Conservation (phyloP, 2,113 vertebrate species). For the Orycteropus afer region DNA sequence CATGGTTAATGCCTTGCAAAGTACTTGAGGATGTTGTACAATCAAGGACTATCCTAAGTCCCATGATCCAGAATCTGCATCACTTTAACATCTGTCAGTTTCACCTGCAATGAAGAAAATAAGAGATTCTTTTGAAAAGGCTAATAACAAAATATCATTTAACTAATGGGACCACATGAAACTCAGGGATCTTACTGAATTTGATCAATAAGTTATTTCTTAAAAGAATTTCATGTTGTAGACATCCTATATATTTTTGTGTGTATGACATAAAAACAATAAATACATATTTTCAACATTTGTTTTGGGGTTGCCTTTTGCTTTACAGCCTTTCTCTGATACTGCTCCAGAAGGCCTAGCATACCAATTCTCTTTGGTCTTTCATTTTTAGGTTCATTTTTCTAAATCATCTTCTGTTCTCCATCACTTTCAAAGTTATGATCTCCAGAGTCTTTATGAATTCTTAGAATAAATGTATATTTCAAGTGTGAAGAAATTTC, state of each 20-base stretch:
- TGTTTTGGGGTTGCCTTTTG: neutral
- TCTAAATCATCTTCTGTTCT: neutral
- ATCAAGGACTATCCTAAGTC: neutral
- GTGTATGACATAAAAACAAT: neutral
- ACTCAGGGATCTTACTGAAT: neutral
- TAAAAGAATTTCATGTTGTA: neutral
- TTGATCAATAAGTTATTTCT: neutral
- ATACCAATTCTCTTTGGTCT: neutral
- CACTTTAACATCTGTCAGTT: neutral
- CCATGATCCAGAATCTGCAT: neutral
- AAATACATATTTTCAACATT: neutral
- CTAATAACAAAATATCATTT: neutral
- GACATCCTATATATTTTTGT: neutral
- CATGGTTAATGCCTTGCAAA: neutral
- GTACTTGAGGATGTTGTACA: neutral
- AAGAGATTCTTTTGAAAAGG: constrained; percentile 4
- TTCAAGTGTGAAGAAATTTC: neutral
- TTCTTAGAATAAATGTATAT: neutral
- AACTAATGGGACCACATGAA: neutral
- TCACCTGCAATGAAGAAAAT: neutral
- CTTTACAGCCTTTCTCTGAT: neutral
- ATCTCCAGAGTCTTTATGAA: neutral
- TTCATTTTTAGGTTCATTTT: neutral
- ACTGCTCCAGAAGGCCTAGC: neutral
- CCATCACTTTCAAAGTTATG: neutral